Percentiles rank a stretch among this genome's conserved stretches.
phyloP scores from a whole-genome alignment of 2,113 vertebrate genomes.

The Fregata magnificens region DNA sequence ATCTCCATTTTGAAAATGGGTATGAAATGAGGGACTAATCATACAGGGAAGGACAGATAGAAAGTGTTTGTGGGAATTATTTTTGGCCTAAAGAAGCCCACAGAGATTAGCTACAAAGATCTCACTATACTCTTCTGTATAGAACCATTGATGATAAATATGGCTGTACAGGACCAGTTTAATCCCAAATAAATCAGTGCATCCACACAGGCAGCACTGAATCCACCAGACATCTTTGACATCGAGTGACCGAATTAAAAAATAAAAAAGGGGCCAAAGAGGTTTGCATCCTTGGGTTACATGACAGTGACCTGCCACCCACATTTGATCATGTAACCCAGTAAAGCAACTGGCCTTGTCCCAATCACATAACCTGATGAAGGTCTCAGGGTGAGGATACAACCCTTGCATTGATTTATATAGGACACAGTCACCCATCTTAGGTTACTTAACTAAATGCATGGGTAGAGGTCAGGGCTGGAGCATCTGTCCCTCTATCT shows the following conservation, averaged over 20 bases:
- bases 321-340: not conserved
- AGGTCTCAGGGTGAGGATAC: not conserved
- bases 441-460: not conserved
- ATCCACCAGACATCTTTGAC: not conserved
- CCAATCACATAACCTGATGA: not conserved
- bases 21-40: slow-evolving; percentile 21
- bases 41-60: not conserved
- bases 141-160: slow-evolving; percentile 19
- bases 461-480: not conserved
- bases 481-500: not conserved
- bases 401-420: not conserved
- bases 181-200: not conserved
- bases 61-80: slow-evolving; percentile 47
- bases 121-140: not conserved
- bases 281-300: not conserved
- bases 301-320: not conserved
- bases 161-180: not conserved
- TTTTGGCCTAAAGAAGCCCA: slow-evolving; percentile 38
- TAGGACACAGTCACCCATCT: not conserved
- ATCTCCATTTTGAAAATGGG: not conserved
- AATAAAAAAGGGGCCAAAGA: not conserved
- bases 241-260: not conserved
- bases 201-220: not conserved
- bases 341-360: not conserved
- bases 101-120: slow-evolving; percentile 30